Evolutionary conservation across 2,888 invertebrate species (phyloP), one percentile per base, ranked within the genome.

Genomic region (Hypomecis punctinalis): DNA sequence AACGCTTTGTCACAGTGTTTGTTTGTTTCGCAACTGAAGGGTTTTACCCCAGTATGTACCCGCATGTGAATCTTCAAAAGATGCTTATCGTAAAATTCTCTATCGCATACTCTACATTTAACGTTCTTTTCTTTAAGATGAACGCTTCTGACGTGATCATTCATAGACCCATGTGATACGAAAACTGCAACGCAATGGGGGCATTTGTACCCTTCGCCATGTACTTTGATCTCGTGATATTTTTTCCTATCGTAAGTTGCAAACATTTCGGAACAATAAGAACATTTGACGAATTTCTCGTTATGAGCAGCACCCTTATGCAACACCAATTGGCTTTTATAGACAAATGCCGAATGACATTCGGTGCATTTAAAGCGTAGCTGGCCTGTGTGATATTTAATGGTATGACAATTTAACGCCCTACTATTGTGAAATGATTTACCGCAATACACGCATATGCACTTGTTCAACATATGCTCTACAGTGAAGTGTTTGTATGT

Each of bases 21-120:
- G n/a, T n/a, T n/a, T n/a, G n/a, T n/a, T n/a, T 94, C 94, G 65
- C 95, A 95, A 59, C 94, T 90, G 63, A 93, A 93, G 39, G 90
- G 89, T 5, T 90, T 87, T 23, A 93, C 93, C 1, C 91, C 92
- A 6, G 88, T 84, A 71, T 94, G 94, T 59, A 87, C 90, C 9
- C 89, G 85, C 82, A 91, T 91, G 61, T 94, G 94, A 70, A 79
- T 80, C 68, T 83, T 90, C 43, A 91, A 64, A 5, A 84, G 77
- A 13, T 80, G 81, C 1, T 73, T 68, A 49, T 90, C 86, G 67
- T 89, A 90, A 54, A 90, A 90, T 45, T 72, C 79, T 51, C 86
- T 82, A 5, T 74, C 78, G 63, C 90, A 90, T 0, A 87, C 67
- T 0, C 82, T 72, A 51, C 90, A 90, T 61, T 86, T 79, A 0